Percentiles rank a stretch among this genome's conserved stretches.
phyloP scores from a whole-genome alignment of 1,140 invertebrate genomes.

The Bacillus rossius region DNA sequence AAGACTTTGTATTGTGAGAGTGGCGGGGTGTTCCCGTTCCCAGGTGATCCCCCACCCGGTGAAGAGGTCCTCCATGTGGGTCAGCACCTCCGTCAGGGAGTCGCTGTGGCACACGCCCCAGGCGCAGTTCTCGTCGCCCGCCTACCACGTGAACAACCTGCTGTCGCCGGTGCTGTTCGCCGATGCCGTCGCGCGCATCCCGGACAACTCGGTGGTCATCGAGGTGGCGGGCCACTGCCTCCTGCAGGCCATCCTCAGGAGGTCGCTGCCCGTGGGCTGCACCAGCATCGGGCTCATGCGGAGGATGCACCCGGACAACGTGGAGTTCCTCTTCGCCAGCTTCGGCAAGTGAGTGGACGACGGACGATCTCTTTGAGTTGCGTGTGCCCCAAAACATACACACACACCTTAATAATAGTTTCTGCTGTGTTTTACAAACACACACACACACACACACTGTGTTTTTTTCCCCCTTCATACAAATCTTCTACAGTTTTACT shows the following conservation, averaged over 20 bases:
- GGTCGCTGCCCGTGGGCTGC: slow-evolving; percentile 55
- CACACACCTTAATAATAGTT: no score
- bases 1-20: no score
- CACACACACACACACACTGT: no score
- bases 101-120: slow-evolving; percentile 66
- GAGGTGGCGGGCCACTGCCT: slow-evolving; percentile 92
- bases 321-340: slow-evolving; percentile 58
- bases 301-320: slow-evolving; percentile 57
- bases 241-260: slow-evolving; percentile 79
- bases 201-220: slow-evolving; percentile 80
- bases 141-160: slow-evolving; percentile 95
- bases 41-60: no score
- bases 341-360: slow-evolving; percentile 74
- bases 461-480: no score
- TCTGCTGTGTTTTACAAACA: no score
- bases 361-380: no score
- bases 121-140: slow-evolving; percentile 77
- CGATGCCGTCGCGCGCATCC: slow-evolving; percentile 77
- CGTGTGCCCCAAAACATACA: no score
- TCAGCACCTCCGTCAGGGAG: slow-evolving; percentile 90
- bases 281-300: slow-evolving; percentile 54
- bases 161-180: slow-evolving; percentile 78
- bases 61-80: no score
- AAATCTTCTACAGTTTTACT: no score
- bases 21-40: no score